Base-by-base conservation (phyloP, 2,113 vertebrate species). In the Laterallus jamaicensis region DNA sequence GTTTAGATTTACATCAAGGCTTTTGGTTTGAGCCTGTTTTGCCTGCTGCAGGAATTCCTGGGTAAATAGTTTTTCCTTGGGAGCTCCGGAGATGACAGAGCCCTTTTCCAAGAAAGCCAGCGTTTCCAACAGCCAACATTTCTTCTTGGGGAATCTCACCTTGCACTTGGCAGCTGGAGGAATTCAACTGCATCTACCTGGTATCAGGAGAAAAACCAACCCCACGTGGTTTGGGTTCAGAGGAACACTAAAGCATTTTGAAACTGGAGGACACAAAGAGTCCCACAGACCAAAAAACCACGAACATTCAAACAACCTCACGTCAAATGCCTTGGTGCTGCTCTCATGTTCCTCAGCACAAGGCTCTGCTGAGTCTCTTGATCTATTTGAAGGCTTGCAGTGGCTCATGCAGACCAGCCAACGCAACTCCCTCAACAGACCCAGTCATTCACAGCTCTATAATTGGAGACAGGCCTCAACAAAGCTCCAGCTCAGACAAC, bases 221-320 rank as follows among this genome's bases (percentile, higher is more conserved):
- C 42, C 75, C 56, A 32, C 69, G 84, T 74, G 85, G 88, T 95
- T 91, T 91, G 85, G 88, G 74, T 50, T 44, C 60, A 54, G 70
- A 86, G 39, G 37, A 81, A 49, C 37, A 40, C 74, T 10, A 0
- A 3, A 55, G 55, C 54, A 63, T 73, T 77, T 55, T 37, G 56
- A 64, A 86, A 93, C 60, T 6, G 3, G 50, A 88, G 74, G 87
- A 90, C 75, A 73, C 59, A 84, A 60, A 60, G 58, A 79, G 77
- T 76, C 58, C 47, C 86, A 49, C 64, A 96, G 64, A 76, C 37
- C 50, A 56, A 95, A 95, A 95, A 92, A 22, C 90, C 90, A 82
- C 76, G 6, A 16, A 74, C 81, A 42, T 66, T 49, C 84, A 93
- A 42, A 59, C 64, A 78, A n/a, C 62, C 67, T 85, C 62, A 9